Conservation (phyloP, 2,888 invertebrate genomes). For the Andrena fulva region DNA sequence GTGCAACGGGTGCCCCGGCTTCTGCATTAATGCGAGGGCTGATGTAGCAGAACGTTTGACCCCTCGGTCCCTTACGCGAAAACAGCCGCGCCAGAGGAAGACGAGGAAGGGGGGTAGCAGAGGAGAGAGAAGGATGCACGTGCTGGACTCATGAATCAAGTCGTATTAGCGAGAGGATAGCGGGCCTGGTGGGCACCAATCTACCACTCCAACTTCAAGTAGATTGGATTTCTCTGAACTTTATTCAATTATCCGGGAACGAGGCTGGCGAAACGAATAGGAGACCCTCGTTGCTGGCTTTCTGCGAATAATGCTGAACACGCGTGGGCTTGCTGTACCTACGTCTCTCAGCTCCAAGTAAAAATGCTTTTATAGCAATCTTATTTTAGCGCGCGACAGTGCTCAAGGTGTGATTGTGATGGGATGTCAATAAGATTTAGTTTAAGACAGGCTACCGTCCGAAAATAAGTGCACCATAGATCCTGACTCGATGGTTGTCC, state of each 20-base stretch:
- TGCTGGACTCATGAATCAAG: slow-evolving; percentile 84
- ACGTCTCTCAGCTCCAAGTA: no score
- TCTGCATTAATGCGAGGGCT: slow-evolving; percentile 73
- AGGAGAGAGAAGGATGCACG: slow-evolving; percentile 70
- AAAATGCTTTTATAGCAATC: no score
- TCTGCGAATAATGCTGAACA: slow-evolving; percentile 11
- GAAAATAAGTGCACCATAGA: neutral
- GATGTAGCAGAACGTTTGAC: slow-evolving; percentile 83
- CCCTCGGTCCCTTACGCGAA: slow-evolving; percentile 74
- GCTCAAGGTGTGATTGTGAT: no score
- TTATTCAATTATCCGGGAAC: slow-evolving; percentile 84
- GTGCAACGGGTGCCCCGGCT: slow-evolving; percentile 65
- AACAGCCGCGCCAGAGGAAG: slow-evolving; percentile 26
- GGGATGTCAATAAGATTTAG: no score
- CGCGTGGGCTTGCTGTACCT: no score
- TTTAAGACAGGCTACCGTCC: neutral
- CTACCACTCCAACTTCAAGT: slow-evolving; percentile 81
- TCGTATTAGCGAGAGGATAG: slow-evolving; percentile 80
- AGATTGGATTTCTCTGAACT: slow-evolving; percentile 83
- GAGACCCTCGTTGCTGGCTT: slow-evolving; percentile 22
- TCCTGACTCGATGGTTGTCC: neutral
- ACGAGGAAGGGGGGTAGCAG: slow-evolving; percentile 44
- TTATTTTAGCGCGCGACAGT: no score
- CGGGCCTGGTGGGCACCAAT: slow-evolving; percentile 79
- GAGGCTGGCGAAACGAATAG: slow-evolving; percentile 48